These are phyloP conservation scores for Hylia prasina DNA, from an alignment of 2,113 vertebrate genomes.

Conservation along the genomic window DNA sequence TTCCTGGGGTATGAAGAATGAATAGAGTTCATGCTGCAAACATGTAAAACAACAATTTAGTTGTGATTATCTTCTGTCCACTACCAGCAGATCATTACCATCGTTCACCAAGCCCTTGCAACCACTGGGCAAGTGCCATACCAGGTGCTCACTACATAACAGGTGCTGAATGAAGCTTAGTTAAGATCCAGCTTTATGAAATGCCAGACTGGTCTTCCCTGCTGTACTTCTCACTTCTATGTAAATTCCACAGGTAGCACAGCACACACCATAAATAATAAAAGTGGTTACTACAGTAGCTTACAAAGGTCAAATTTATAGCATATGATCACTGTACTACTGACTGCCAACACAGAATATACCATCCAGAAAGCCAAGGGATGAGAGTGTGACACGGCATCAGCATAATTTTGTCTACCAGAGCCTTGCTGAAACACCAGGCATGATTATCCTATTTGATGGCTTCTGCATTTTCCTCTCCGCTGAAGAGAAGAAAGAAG, in stretches of 20 bases:
- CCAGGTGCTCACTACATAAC: not conserved
- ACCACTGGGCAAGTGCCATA: not conserved
- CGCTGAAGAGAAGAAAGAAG: not conserved
- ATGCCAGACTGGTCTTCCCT: not conserved
- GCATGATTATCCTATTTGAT: not conserved
- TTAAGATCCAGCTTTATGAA: not conserved
- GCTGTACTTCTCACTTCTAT: not conserved
- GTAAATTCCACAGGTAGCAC: not conserved
- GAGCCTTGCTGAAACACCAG: not conserved
- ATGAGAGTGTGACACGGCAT: not conserved
- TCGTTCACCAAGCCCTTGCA: not conserved
- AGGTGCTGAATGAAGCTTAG: not conserved
- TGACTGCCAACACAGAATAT: not conserved
- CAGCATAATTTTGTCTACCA: not conserved
- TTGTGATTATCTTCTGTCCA: not conserved
- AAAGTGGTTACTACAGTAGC: fast-evolving
- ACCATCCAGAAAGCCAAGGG: not conserved
- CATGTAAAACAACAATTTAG: not conserved
- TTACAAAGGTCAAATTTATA: not conserved
- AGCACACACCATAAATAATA: not conserved
- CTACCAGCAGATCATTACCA: not conserved
- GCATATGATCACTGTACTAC: too few species aligned
- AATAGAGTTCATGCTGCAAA: not conserved
- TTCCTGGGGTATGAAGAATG: not conserved
- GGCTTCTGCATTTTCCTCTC: not conserved